Conservation (phyloP, 2,113 vertebrate species). For the Petaurus breviceps region DNA sequence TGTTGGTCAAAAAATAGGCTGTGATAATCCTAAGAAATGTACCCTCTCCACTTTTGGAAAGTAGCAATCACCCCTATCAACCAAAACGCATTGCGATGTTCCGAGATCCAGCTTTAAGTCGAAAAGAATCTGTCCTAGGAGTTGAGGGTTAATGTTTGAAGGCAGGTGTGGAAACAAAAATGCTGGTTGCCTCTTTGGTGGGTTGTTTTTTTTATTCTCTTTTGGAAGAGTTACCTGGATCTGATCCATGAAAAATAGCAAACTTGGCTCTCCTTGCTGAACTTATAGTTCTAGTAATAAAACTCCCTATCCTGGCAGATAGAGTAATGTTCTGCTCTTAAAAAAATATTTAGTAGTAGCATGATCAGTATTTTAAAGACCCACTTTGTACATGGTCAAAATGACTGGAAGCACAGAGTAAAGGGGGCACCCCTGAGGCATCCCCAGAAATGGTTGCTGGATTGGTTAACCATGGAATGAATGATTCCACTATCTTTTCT, state of each 20-base stretch:
- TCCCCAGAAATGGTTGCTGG: not conserved
- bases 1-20: not conserved
- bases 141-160: slow-evolving; percentile 81
- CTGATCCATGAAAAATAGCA: slow-evolving; percentile 86
- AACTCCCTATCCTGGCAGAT: slow-evolving; percentile 85
- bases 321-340: slow-evolving; percentile 74
- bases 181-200: slow-evolving; percentile 76
- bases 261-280: slow-evolving; percentile 83
- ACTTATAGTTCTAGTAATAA: slow-evolving; percentile 84
- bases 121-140: slow-evolving; percentile 64
- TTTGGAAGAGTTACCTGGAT: slow-evolving; percentile 85
- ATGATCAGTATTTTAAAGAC: slow-evolving; percentile 72
- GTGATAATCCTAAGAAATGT: not conserved
- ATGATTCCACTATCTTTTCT: slow-evolving; percentile 45
- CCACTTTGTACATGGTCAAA: slow-evolving; percentile 14
- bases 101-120: slow-evolving; percentile 34
- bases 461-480: not conserved
- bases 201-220: slow-evolving; percentile 64
- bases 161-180: slow-evolving; percentile 87
- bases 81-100: slow-evolving; percentile 24
- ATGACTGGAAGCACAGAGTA: slow-evolving; percentile 40
- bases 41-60: slow-evolving; percentile 57
- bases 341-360: slow-evolving; percentile 70
- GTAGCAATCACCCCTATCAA: not conserved
- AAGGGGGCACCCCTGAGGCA: not conserved